Evolutionary conservation across 2,797 vertebrate species (phyloP), one percentile per base, ranked within the genome.

Genomic region (Diplodus sargus): DNA sequence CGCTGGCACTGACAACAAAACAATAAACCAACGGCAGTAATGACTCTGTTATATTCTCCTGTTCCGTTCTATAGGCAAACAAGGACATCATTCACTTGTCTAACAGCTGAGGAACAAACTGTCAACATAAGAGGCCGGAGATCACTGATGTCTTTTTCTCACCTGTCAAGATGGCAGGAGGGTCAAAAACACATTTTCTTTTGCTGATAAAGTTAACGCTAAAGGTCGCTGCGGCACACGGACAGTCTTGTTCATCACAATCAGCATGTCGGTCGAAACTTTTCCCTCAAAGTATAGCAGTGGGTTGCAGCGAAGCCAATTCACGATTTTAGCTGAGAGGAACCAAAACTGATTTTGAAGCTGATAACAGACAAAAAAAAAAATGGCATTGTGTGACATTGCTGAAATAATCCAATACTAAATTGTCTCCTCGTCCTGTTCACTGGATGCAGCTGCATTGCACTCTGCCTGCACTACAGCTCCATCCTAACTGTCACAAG

Each of bases 1-100:
- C 49, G 59, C 17, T 3, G 60, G 51, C 49, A 59, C 43, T 74
- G 70, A 82, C 73, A 45, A 64, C 59, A 71, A 30, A 28, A 78
- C 72, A 69, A 81, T 84, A 77, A 83, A 89, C 73, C 78, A 85
- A 57, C 67, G n/a, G 57, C 61, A 60, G 30, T 82, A 81, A 82
- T 78, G 59, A 75, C 74, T 79, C 67, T 56, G 47, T 64, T 54
- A 65, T 70, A 61, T 76, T 77, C 30, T 66, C 43, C 30, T 76
- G 51, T 59, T 78, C 59, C 30, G 4, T 62, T 77, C 63, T 62
- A 52, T 62, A 60, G 54, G 45, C 53, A 61, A 82, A 84, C 47
- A 57, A 75, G 70, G 51, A 80, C 74, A 30, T n/a, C 58, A 43
- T 66, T 82, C 52, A 84, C 34, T 48, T 51, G 18, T 71, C 51